Evolutionary conservation across 2,113 vertebrate genomes (phyloP).

Genomic region (Zosterops borbonicus): DNA sequence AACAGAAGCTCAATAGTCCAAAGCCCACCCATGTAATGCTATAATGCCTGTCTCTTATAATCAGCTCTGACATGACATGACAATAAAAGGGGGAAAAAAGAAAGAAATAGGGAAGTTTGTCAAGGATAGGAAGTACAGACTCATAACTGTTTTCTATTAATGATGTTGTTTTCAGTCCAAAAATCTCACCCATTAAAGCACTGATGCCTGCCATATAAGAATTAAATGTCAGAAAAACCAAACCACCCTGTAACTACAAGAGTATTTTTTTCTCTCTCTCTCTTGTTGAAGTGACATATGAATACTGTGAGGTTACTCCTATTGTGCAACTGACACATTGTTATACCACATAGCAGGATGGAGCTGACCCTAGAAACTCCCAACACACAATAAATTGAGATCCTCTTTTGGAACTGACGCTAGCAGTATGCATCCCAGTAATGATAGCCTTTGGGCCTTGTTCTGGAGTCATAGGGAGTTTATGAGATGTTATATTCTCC

Average conservation of each 20-base stretch:
- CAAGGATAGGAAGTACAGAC: not conserved
- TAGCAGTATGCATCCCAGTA: conserved; percentile 18
- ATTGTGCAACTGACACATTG: conserved; percentile 29
- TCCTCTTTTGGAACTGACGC: conserved; percentile 49
- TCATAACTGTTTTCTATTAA: conserved; percentile 26
- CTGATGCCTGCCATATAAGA: not conserved
- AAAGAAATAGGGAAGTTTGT: not conserved
- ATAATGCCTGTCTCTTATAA: not conserved
- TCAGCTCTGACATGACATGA: not conserved
- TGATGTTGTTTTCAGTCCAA: not conserved
- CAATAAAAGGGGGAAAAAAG: not conserved
- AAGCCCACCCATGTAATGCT: not conserved
- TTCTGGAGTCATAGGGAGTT: conserved; percentile 55
- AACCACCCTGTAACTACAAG: not conserved
- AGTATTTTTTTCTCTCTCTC: not conserved
- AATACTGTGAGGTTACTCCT: conserved; percentile 32
- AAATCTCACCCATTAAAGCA: conserved; percentile 16
- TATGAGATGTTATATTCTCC: conserved; percentile 32
- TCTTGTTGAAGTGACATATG: conserved; percentile 26
- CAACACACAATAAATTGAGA: conserved; percentile 44
- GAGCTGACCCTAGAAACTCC: conserved; percentile 45
- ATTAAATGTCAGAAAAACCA: conserved; percentile 22
- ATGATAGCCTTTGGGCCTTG: conserved; percentile 52
- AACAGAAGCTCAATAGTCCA: not conserved
- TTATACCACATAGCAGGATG: conserved; percentile 50